Conservation (phyloP, 2,113 vertebrate species). For the Canis aureus region DNA sequence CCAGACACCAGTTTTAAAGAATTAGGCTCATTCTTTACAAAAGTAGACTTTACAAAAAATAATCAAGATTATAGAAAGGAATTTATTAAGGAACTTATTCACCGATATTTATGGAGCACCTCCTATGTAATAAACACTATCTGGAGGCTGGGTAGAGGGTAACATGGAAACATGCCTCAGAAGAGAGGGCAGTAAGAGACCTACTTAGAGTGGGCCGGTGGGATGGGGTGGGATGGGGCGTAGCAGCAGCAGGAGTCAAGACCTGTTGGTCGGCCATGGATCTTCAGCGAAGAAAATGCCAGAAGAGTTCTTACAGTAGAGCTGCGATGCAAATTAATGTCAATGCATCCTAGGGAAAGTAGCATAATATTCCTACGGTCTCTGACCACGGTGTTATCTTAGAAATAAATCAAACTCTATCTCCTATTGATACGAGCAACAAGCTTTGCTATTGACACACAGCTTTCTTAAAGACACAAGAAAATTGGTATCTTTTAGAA, state of each 20-base stretch:
- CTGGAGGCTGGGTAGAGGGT: background rate
- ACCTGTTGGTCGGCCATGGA: background rate
- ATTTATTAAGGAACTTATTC: background rate
- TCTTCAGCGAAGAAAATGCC: background rate
- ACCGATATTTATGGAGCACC: background rate
- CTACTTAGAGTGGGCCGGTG: fast-evolving
- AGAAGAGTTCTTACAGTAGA: background rate
- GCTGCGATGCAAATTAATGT: background rate
- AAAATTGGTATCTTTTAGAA: background rate
- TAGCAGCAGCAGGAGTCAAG: background rate
- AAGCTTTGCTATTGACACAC: background rate
- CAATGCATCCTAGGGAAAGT: background rate
- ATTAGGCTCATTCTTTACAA: background rate
- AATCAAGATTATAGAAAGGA: background rate
- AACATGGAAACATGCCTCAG: background rate
- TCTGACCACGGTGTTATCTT: background rate
- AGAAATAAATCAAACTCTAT: background rate
- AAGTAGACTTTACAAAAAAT: background rate
- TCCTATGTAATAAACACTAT: background rate
- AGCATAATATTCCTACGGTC: background rate
- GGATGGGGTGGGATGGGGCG: background rate
- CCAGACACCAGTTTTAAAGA: background rate
- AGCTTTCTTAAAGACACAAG: background rate
- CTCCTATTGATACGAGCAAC: background rate
- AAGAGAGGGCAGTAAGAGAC: background rate